phyloP scores from a whole-genome alignment of 2,797 vertebrate genomes.

The Pangasius mekongensis region DNA sequence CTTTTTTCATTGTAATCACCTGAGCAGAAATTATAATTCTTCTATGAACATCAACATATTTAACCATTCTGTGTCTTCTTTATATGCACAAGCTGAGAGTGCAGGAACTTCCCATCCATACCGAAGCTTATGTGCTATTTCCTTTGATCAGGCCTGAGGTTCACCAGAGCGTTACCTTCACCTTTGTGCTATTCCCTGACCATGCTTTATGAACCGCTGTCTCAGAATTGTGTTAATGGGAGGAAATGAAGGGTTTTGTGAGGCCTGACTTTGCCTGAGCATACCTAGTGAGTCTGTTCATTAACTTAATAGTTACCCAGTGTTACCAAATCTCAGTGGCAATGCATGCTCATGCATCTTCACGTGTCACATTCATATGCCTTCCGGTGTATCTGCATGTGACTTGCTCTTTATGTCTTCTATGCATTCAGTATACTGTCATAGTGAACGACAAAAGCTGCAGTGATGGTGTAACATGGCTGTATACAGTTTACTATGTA shows the following conservation, averaged over 20 bases:
- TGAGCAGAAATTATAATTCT: not conserved
- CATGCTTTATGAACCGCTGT: constrained; percentile 65
- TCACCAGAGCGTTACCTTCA: constrained; percentile 75
- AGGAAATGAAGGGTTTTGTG: constrained; percentile 79
- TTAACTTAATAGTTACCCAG: constrained; percentile 62
- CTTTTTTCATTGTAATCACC: not conserved
- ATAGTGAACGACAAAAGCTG: not conserved
- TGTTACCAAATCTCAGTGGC: constrained; percentile 23
- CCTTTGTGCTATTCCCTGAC: constrained; percentile 73
- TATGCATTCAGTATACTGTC: not conserved
- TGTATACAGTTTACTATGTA: no score
- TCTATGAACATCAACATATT: not conserved
- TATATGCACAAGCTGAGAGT: constrained; percentile 49
- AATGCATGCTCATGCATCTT: not conserved
- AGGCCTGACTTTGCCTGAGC: constrained; percentile 74
- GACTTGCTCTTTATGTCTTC: constrained; percentile 2
- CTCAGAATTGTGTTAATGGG: constrained; percentile 73
- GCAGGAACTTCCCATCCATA: constrained; percentile 66
- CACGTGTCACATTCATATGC: not conserved
- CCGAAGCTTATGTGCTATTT: constrained; percentile 68
- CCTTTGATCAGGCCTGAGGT: constrained; percentile 75
- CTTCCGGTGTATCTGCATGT: not conserved
- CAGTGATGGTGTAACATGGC: constrained; percentile 23
- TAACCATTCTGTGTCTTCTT: constrained; percentile 16
- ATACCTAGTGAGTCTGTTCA: constrained; percentile 48